phyloP scores from a whole-genome alignment of 1,140 invertebrate genomes.

The Caerostris extrusa region DNA sequence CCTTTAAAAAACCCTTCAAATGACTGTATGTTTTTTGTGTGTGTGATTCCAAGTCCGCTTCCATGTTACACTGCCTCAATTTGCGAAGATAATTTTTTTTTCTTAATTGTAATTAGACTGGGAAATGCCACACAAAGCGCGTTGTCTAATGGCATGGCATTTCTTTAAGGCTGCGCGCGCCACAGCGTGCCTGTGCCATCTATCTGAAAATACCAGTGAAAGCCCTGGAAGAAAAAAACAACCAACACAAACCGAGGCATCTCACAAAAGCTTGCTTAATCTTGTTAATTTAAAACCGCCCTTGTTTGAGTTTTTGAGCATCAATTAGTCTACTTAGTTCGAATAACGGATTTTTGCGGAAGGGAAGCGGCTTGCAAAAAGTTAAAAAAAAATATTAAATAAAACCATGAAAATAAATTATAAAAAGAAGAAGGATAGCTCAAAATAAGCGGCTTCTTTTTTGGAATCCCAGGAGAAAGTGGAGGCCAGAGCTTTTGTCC shows the following conservation, averaged over 20 bases:
- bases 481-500: not conserved
- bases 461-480: not conserved
- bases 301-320: conserved; percentile 9
- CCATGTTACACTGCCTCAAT: not conserved
- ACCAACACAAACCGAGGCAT: not conserved
- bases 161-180: not conserved
- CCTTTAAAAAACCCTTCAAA: not conserved
- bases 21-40: not conserved
- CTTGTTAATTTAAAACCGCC: conserved; percentile 15
- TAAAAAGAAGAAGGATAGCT: not conserved
- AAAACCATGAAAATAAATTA: not conserved
- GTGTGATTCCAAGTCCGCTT: too few species aligned
- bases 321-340: conserved; percentile 7
- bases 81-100: not conserved
- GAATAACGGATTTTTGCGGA: not conserved
- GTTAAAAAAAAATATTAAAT: not conserved
- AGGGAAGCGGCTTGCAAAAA: not conserved
- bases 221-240: not conserved
- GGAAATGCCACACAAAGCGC: not conserved
- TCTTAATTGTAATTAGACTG: not conserved
- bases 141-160: not conserved
- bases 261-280: not conserved
- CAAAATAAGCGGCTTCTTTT: not conserved
- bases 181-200: not conserved
- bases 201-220: not conserved